Base-by-base conservation (phyloP, 2,888 invertebrate species). In the Phytoseiulus persimilis region DNA sequence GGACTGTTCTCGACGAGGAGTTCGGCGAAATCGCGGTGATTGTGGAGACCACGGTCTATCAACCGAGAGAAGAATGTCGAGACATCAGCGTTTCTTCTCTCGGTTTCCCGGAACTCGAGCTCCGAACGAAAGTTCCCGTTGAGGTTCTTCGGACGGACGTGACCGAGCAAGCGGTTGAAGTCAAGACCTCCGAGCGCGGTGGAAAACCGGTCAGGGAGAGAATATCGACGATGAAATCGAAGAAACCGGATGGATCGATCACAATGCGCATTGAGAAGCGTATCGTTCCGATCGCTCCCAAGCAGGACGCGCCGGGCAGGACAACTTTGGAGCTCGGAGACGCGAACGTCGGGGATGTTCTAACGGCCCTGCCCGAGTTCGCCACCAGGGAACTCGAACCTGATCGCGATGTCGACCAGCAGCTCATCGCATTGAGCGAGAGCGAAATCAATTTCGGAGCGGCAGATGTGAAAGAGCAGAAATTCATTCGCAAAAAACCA, bases 91-190 rank as follows among this genome's bases (percentile, higher is more conserved):
- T 87, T 11, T n/a, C 87, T n/a, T 87, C 87, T 11, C 28, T 87
- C n/a, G 87, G 87, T 33, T 87, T 87, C 87, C 87, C 87, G 1
- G 87, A 87, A 6, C 87, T 87, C 32, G 87, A 87, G 33, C n/a
- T 87, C 39, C 18, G 45, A 32, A 28, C 32, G 14, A 87, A 87
- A 31, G 32, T 87, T 1, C 87, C 87, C 0, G 45, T 87, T 31
- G 5, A 0, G 6, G 28, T 87, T 28, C 14, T 28, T 39, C 28
- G n/a, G 9, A 2, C 5, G 65, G 87, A 45, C 1, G 45, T 33
- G 1, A 28, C 11, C 3, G 32, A 87, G 18, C 39, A 33, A 28
- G n/a, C 14, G 6, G 32, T 32, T 11, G 33, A 87, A 33, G 32
- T 39, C 9, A 87, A 33, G 87, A 1, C 28, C 0, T n/a, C 31